A percentile compares a stretch with the other conserved stretches of the same genome.
These are phyloP conservation scores for Drosophila maculinotata DNA, from an alignment of 2,888 invertebrate species.

Conservation along the genomic window DNA sequence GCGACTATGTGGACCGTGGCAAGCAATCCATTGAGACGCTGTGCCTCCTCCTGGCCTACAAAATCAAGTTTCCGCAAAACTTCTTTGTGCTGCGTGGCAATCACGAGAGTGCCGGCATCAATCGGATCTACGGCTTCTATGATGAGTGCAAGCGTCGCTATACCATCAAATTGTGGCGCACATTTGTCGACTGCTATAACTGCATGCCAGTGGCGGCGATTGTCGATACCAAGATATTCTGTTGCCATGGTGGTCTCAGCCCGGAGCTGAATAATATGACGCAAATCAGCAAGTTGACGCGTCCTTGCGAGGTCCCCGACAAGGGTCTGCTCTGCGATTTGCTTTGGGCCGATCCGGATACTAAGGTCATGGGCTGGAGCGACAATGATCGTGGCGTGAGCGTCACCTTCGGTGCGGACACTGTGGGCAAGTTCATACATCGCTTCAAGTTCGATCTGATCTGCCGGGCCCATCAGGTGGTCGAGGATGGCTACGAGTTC, in stretches of 20 bases:
- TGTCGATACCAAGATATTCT: conserved; percentile 92
- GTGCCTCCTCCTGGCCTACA: conserved; percentile 96
- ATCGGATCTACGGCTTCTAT: conserved; percentile 96
- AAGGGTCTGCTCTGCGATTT: conserved; percentile 97
- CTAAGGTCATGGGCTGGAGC: conserved; percentile 98
- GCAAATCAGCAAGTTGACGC: conserved; percentile 97
- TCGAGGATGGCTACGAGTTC: conserved; percentile 98
- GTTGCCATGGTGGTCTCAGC: conserved; percentile 92
- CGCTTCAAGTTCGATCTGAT: conserved; percentile 99
- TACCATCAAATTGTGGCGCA: conserved; percentile 99
- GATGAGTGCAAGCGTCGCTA: conserved; percentile 97
- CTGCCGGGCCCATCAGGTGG: conserved; percentile 99
- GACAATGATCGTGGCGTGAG: conserved; percentile 99
- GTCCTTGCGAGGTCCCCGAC: conserved; percentile 98
- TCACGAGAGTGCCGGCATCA: conserved; percentile 96
- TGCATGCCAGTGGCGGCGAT: conserved; percentile 99
- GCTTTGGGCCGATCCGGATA: conserved; percentile 97
- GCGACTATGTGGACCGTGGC: conserved; percentile 98
- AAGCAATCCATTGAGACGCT: conserved; percentile 98
- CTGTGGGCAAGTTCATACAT: conserved; percentile 85
- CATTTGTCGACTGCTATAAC: conserved; percentile 99
- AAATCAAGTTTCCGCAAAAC: conserved; percentile 95
- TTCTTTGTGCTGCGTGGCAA: conserved; percentile 93
- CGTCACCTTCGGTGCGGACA: conserved; percentile 98
- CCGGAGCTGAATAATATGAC: conserved; percentile 97